Base-by-base conservation (phyloP, 2,888 invertebrate species). In the Mylabris sibirica region DNA sequence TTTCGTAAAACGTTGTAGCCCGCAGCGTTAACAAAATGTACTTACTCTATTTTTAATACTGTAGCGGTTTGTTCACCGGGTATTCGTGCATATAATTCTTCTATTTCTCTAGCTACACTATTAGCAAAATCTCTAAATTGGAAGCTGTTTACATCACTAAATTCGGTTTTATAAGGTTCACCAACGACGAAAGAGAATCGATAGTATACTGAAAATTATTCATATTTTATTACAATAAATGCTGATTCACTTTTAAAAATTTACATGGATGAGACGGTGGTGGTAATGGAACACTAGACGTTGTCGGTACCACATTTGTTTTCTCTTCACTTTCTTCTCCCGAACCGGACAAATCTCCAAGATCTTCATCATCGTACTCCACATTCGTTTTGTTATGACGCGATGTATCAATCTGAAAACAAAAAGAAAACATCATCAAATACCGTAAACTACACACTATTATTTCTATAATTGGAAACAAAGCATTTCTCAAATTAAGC, bases 1-100 rank as follows among this genome's bases (percentile, higher is more conserved):
- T n/a, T n/a, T n/a, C n/a, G n/a, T n/a, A n/a, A n/a, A n/a, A n/a
- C n/a, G n/a, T n/a, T n/a, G n/a, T n/a, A n/a, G n/a, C n/a, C n/a
- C n/a, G n/a, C n/a, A n/a, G 20, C 22, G 22, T 17, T 17, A 0
- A 30, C 8, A 38, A 35, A 9, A 26, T 53, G 60, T 65, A 88
- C 91, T 90, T 84, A 93, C 93, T 90, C 88, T 79, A 92, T 90
- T 73, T 90, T 89, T 22, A 93, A 88, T 20, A 93, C 88, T 67
- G 87, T 90, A 0, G 90, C 88, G 4, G 86, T 85, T 77, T 90
- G 90, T 5, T 86, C 86, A 59, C 91, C 91, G 0, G 88, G 88
- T 35, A 86, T 73, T 63, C 76, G 75, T 9, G 85, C 84, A 76
- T 89, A 91, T 5, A 92, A 82, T 1, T 84, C 81, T 71, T 91